Conservation (phyloP, 2,113 vertebrate species). For the Stomatorhinus ivindoensis region DNA sequence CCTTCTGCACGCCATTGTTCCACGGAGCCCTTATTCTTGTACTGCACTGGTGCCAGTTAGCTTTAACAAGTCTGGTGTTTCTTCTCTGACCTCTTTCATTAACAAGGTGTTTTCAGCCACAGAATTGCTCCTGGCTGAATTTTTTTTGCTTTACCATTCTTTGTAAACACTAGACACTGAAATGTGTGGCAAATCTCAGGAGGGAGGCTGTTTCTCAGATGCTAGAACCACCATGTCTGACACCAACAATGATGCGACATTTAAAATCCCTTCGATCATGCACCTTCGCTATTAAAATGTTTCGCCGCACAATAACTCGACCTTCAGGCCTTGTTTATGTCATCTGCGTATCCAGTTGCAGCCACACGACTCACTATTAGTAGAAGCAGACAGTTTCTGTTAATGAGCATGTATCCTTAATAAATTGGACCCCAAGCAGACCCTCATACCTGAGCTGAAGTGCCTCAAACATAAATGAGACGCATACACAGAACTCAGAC, state of each 20-base stretch:
- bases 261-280: not conserved
- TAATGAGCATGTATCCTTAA: constrained; percentile 20
- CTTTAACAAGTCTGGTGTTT: not conserved
- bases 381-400: not conserved
- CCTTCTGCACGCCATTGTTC: not conserved
- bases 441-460: not conserved
- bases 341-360: not conserved
- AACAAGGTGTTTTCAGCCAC: not conserved
- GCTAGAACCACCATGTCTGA: not conserved
- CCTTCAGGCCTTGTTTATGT: not conserved
- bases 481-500: constrained; percentile 18
- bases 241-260: not conserved
- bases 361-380: not conserved
- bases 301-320: not conserved
- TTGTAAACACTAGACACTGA: not conserved
- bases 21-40: not conserved
- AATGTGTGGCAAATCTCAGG: not conserved
- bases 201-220: not conserved
- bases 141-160: not conserved
- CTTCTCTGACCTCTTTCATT: not conserved
- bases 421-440: constrained; percentile 21
- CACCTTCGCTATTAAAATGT: not conserved
- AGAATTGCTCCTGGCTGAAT: not conserved
- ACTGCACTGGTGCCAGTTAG: not conserved
- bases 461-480: not conserved